These are phyloP conservation scores for Nycteola revayana DNA, from an alignment of 2,888 invertebrate genomes.

Conservation along the genomic window DNA sequence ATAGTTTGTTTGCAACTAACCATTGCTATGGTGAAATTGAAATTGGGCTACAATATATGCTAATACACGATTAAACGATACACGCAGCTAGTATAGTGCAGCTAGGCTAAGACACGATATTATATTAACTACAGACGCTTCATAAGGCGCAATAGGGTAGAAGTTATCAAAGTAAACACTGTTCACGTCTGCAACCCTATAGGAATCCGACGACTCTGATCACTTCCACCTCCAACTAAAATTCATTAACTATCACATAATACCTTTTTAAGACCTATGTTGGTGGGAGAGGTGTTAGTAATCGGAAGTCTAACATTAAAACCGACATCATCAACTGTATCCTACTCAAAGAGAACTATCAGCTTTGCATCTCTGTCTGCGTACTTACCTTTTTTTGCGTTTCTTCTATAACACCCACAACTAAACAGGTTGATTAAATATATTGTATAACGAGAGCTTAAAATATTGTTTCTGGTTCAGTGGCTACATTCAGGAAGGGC, in stretches of 20 bases:
- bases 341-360: slow-evolving; percentile 28
- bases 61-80: slow-evolving; percentile 71
- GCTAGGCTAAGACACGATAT: slow-evolving; percentile 69
- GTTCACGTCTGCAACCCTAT: slow-evolving; percentile 40
- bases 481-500: slow-evolving; percentile 99
- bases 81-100: slow-evolving; percentile 74
- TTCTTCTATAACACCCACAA: slow-evolving; percentile 46
- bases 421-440: slow-evolving; percentile 49
- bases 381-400: slow-evolving; percentile 54
- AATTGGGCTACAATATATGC: slow-evolving; percentile 71
- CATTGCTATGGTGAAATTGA: slow-evolving; percentile 62
- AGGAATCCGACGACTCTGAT: slow-evolving; percentile 26
- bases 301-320: slow-evolving; percentile 38
- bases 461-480: slow-evolving; percentile 85
- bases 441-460: slow-evolving; percentile 45
- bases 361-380: slow-evolving; percentile 72
- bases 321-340: slow-evolving; percentile 27
- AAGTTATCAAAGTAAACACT: slow-evolving; percentile 36
- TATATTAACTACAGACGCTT: slow-evolving; percentile 56
- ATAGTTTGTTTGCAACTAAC: slow-evolving; percentile 80
- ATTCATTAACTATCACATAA: not conserved
- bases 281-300: slow-evolving; percentile 41
- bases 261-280: slow-evolving; percentile 1
- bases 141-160: slow-evolving; percentile 37
- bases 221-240: slow-evolving; percentile 28